Conservation (phyloP, 1,140 invertebrate species). For the Mercenaria mercenaria region DNA sequence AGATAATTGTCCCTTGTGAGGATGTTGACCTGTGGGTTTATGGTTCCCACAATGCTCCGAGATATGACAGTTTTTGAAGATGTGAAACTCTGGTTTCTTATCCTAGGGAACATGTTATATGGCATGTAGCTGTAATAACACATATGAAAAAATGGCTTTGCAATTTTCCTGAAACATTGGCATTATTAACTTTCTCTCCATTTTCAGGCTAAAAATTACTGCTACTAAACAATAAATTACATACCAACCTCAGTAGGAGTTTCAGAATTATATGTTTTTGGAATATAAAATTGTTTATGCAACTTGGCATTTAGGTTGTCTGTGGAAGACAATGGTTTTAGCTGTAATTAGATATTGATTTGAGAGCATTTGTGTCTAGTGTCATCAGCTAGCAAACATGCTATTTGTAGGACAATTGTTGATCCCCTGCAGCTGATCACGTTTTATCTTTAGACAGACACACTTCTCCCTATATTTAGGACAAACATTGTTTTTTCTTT, state of each 20-base stretch:
- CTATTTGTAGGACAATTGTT: neutral
- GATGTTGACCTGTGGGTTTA: too few relatives aligned
- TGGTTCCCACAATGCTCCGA: too few relatives aligned
- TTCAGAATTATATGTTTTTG: neutral
- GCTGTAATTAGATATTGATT: slow-evolving; percentile 3
- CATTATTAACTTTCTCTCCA: neutral
- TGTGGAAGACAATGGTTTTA: neutral
- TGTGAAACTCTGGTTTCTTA: too few relatives aligned
- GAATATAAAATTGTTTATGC: neutral
- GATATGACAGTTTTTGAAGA: too few relatives aligned
- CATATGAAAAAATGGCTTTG: too few relatives aligned
- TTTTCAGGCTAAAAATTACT: neutral
- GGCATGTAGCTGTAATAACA: too few relatives aligned
- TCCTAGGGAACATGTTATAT: too few relatives aligned
- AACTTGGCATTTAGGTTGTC: neutral
- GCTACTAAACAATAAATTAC: neutral
- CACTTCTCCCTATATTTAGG: too few relatives aligned
- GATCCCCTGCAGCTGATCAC: too few relatives aligned
- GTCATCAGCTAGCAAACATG: neutral
- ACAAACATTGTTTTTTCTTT: too few relatives aligned
- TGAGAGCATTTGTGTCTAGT: neutral
- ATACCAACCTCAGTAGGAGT: neutral
- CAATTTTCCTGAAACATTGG: neutral
- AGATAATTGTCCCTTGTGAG: too few relatives aligned
- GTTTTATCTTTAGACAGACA: too few relatives aligned